Evolutionary conservation across 53 echinoderm and acorn worm species (phyloP), one percentile per base, ranked within the genome.

Genomic region (Holothuria scabra): DNA sequence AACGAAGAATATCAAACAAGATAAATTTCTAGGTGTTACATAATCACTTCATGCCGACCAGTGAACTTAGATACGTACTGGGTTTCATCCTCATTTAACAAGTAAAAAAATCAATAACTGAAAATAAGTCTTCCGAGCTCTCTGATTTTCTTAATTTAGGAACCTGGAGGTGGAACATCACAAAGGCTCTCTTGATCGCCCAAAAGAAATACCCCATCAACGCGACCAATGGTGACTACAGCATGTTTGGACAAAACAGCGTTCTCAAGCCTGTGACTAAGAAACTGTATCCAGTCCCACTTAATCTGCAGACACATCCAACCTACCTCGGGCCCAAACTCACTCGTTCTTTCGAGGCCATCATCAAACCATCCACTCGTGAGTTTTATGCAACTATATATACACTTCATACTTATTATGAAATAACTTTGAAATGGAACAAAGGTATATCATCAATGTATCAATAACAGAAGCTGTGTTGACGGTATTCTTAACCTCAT

Each of bases 91-190:
- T 52, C 1, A 18, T 52, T 16, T 3, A 52, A 9, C 1, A 52
- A 52, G 18, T 14, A 8, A 48, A 1, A 13, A 52, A 52, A 9
- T 52, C 4, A 52, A 52, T 10, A 41, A 41, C 41, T 3, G 0
- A 41, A 6, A 8, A 41, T 41, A 2, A 41, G 41, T 8, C 41
- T 41, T 41, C 41, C 41, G 19, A 65, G 32, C 18, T 52, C 18
- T 20, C 30, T 0, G 66, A 52, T 52, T 16, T 52, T 52, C 0
- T 8, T 52, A 3, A 52, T 44, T 10, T 82, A 96, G 96, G 93
- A 65, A 93, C 88, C 82, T 93, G 90, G 88, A 84, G 96, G 18
- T 96, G 96, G 96, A 93, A 94, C 57, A 85, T 96, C 23, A 96
- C 96, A 79, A 96, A 90, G 87, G 93, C 96, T 56, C 71, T 96